phyloP scores from a whole-genome alignment of 2,888 invertebrate genomes.

The Eupithecia subfuscata region DNA sequence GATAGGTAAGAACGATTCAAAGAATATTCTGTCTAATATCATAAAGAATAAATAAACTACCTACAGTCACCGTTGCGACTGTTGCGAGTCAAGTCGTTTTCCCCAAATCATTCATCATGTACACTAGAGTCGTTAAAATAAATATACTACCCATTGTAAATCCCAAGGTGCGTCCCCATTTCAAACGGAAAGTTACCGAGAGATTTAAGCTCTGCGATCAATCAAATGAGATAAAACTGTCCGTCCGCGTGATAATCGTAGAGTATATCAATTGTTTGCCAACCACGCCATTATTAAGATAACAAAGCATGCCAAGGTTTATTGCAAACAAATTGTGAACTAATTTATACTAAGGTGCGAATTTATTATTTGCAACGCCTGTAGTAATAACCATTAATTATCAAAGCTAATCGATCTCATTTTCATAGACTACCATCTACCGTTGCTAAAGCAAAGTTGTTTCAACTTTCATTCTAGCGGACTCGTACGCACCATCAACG shows the following conservation, averaged over 20 bases:
- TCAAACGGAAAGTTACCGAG: conserved; percentile 48
- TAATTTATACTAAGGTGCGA: not conserved
- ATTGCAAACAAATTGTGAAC: not conserved
- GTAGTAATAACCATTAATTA: not conserved
- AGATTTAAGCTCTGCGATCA: conserved; percentile 43
- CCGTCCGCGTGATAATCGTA: conserved; percentile 38
- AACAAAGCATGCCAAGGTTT: not conserved
- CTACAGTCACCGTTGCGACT: not conserved
- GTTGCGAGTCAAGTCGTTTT: not conserved
- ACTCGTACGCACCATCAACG: too few relatives aligned
- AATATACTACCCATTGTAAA: not conserved
- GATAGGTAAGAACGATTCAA: not conserved
- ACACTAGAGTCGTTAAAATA: not conserved
- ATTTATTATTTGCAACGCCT: conserved; percentile 1
- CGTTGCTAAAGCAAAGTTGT: not conserved
- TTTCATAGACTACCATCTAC: not conserved
- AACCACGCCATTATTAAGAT: not conserved
- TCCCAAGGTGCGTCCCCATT: not conserved
- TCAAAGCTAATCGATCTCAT: not conserved
- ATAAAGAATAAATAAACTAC: not conserved
- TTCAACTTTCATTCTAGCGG: too few relatives aligned
- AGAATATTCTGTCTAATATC: not conserved
- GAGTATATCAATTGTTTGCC: conserved; percentile 43
- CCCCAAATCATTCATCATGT: not conserved
- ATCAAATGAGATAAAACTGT: conserved; percentile 51